Evolutionary conservation across 2,797 vertebrate genomes (phyloP), one percentile per base, ranked within the genome.

Genomic region (Prunella strophiata): DNA sequence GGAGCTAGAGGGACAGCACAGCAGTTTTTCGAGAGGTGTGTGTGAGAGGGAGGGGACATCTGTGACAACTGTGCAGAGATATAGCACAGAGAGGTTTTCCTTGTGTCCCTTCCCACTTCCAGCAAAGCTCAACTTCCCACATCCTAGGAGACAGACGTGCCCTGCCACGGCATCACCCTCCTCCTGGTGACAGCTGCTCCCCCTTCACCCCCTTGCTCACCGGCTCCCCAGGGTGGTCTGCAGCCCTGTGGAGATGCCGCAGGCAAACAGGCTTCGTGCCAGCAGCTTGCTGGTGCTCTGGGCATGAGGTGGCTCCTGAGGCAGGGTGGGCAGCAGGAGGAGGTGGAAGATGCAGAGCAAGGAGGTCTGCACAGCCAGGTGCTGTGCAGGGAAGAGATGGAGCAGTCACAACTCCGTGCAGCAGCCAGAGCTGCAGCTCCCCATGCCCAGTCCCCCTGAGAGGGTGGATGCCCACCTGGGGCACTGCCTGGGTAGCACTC

Each of bases 161-260:
- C 12, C 40, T 48, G 29, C 40, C 18, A 2, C 5, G 17, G n/a
- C 32, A 18, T 73, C 63, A 47, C 59, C n/a, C 36, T 63, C 32
- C 52, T 51, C 17, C 26, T 16, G 25, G 32, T 2, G 2, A 57
- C 11, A 38, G 55, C 47, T 78, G 34, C 32, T 15, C 11, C 62
- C 48, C 57, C 23, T 45, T 34, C 1, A 1, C 30, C 55, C 59
- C 26, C 34, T 59, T 42, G 27, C 94, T 97, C 96, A 99, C 98
- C 98, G 97, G 96, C 98, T 98, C 55, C 98, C 98, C 90, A 98
- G 77, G 77, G 94, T 98, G 55, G 96, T 98, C 89, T 99, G 98
- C 83, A 99, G 91, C 48, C 97, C 47, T 0, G 98, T 98, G 89
- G 98, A 98, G 91, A 98, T 52, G 45, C 98, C 98, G 0, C 98